Base-by-base conservation (phyloP, 92 coral and sea anemone species). In the Porites evermanni region DNA sequence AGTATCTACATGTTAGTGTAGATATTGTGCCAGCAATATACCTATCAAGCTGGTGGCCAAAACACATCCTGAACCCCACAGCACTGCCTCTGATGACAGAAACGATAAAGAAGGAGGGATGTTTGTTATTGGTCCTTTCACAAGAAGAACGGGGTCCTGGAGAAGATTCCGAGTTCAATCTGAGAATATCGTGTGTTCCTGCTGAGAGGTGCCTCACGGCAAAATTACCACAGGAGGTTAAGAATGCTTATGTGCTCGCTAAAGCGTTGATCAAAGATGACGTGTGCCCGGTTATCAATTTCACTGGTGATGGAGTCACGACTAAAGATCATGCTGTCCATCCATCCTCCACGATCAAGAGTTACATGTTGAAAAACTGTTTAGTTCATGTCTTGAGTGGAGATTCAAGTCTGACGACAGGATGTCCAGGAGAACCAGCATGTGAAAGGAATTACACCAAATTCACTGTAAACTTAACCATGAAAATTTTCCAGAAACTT, bases 311-410 rank as follows among this genome's bases (percentile, higher is more conserved):
- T 71, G 6, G 47, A 38, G 54, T 71, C 58, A 71, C 75, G 2
- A 71, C 75, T 71, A 9, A 71, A 47, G 75, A 71, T 71, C 54
- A 71, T 38, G 58, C 44, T 71, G 75, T 71, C 54, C 56, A 16
- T 71, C n/a, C 56, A 12, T 71, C 75, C 10, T 71, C 75, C 12
- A 52, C 38, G 20, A 71, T 71, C 58, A 71, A 71, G 75, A 71
- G 54, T 71, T 71, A 71, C 75, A 71, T 44, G 75, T 71, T 71
- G 75, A 71, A 71, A 71, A 71, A 71, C 54, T 71, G 75, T 71
- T 29, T 71, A 29, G 7, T 71, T 1, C 75, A 71, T 38, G 53
- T 71, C 75, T 47, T 71, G 20, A 71, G 75, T 71, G 75, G 44
- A 71, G 75, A 71, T 24, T 71, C 54, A 44, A 38, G 75, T 32